Evolutionary conservation across 2,888 invertebrate genomes (phyloP).

Genomic region (Dicranocentrus wangi): DNA sequence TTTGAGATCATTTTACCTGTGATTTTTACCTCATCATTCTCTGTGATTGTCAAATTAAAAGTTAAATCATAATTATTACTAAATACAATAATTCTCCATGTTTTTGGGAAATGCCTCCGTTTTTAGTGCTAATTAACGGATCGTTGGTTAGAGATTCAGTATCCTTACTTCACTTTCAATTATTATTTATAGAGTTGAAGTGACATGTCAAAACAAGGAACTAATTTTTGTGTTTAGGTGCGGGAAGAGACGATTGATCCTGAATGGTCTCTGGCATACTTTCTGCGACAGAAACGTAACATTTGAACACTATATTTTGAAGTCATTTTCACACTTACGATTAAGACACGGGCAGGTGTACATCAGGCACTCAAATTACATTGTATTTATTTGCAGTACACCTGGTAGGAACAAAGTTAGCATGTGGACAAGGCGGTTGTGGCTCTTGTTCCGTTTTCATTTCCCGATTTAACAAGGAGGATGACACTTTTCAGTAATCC

Average conservation of each 20-base stretch:
- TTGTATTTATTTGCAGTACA: slow-evolving; percentile 76
- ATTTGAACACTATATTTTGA: not conserved
- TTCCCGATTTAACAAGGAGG: slow-evolving; percentile 81
- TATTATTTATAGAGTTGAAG: too few relatives aligned
- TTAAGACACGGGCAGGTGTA: not conserved
- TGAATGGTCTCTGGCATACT: slow-evolving; percentile 87
- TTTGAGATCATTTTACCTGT: too few relatives aligned
- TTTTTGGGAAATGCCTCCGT: slow-evolving; percentile 49
- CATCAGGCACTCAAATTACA: not conserved
- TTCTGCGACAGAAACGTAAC: slow-evolving; percentile 83
- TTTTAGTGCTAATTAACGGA: slow-evolving; percentile 80
- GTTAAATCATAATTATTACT: too few relatives aligned
- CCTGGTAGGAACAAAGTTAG: slow-evolving; percentile 92
- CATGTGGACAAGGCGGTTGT: slow-evolving; percentile 95
- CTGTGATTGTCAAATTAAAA: too few relatives aligned
- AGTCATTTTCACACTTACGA: not conserved
- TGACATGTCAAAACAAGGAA: too few relatives aligned
- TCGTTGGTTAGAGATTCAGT: slow-evolving; percentile 79
- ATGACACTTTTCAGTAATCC: slow-evolving; percentile 75
- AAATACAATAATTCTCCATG: too few relatives aligned
- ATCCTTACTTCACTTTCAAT: too few relatives aligned
- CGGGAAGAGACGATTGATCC: slow-evolving; percentile 84
- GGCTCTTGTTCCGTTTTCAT: slow-evolving; percentile 96
- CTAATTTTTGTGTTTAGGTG: slow-evolving; percentile 77
- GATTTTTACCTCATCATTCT: too few relatives aligned